Conservation (phyloP, 2,888 invertebrate species). For the Ophioninae sp. region DNA sequence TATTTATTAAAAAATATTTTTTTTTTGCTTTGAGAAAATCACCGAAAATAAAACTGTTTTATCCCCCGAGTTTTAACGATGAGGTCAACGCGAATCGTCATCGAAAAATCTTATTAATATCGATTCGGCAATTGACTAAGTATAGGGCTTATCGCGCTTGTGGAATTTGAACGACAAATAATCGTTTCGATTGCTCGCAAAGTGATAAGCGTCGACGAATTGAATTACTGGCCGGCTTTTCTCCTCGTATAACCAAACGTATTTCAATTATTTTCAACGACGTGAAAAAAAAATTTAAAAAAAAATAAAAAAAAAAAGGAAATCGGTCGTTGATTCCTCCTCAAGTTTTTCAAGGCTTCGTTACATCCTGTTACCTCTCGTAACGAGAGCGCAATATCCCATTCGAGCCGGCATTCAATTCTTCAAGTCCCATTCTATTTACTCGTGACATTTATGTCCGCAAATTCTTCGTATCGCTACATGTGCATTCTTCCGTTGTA, state of each 20-base stretch:
- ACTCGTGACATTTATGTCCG: constrained; percentile 49
- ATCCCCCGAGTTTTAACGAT: not conserved
- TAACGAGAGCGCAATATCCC: not conserved
- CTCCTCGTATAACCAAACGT: not conserved
- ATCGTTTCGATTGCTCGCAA: constrained; percentile 8
- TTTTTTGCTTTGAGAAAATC: too few relatives aligned
- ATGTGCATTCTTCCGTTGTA: constrained; percentile 18
- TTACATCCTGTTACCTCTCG: not conserved
- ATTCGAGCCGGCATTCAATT: constrained; percentile 22
- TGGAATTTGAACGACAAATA: constrained; percentile 35
- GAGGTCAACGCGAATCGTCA: not conserved
- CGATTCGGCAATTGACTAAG: constrained; percentile 23
- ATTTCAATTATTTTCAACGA: constrained; percentile 11
- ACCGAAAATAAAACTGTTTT: not conserved
- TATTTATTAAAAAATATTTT: too few relatives aligned
- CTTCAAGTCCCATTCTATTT: constrained; percentile 29
- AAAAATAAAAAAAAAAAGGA: too few relatives aligned
- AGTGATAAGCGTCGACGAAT: constrained; percentile 23
- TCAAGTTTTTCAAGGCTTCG: not conserved
- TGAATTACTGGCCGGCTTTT: not conserved
- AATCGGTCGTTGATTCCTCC: not conserved
- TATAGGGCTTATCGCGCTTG: constrained; percentile 29
- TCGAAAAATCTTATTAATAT: constrained; percentile 22
- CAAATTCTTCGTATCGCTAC: constrained; percentile 15
- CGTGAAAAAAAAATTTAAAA: too few relatives aligned